These are phyloP conservation scores for Camptogramma bilineatum DNA, from an alignment of 2,888 invertebrate genomes.

Conservation along the genomic window DNA sequence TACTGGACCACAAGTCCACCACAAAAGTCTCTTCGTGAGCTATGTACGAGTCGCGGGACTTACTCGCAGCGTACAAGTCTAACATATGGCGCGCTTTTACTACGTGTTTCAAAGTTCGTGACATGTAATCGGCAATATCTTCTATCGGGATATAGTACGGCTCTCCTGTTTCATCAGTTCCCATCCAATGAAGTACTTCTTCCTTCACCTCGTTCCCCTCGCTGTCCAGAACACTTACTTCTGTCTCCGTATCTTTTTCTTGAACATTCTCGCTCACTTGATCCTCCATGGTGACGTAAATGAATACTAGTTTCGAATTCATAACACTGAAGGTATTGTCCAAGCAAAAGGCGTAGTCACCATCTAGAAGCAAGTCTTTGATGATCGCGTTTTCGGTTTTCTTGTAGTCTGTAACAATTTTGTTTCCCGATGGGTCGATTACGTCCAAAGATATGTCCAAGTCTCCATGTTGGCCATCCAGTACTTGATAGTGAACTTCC, in stretches of 20 bases:
- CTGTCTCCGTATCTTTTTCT: constrained; percentile 42
- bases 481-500: constrained; percentile 82
- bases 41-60: constrained; percentile 92
- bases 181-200: constrained; percentile 69
- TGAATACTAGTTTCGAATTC: constrained; percentile 92
- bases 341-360: constrained; percentile 93
- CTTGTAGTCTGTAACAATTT: constrained; percentile 88
- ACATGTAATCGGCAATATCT: constrained; percentile 87
- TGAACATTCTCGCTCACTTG: constrained; percentile 72
- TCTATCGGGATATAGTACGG: constrained; percentile 74
- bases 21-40: constrained; percentile 92
- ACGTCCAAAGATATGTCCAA: constrained; percentile 92
- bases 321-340: constrained; percentile 94
- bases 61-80: constrained; percentile 89
- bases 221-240: constrained; percentile 46
- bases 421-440: constrained; percentile 86
- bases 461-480: constrained; percentile 94
- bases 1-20: constrained; percentile 91
- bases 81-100: constrained; percentile 87
- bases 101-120: constrained; percentile 86
- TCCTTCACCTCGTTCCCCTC: constrained; percentile 61
- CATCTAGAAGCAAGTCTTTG: constrained; percentile 84
- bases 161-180: constrained; percentile 57
- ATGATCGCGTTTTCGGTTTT: constrained; percentile 89
- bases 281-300: constrained; percentile 89